Conservation (phyloP, 2,888 invertebrate genomes). For the Alloscopus bannaensis region DNA sequence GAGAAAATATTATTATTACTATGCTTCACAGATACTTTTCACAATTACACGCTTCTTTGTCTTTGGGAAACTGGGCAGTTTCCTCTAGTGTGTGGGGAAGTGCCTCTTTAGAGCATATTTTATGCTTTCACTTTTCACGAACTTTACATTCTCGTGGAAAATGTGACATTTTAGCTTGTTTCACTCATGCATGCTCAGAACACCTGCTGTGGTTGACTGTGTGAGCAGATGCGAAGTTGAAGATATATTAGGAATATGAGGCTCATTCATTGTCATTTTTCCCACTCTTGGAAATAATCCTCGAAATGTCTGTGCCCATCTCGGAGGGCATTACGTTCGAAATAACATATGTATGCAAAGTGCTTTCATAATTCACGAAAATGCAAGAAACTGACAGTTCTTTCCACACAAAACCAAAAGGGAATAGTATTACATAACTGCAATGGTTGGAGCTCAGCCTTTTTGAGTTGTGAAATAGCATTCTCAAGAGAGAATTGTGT, state of each 20-base stretch:
- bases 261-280: neutral
- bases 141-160: neutral
- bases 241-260: too few relatives aligned
- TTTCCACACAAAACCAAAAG: neutral
- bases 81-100: too few relatives aligned
- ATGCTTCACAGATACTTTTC: too few relatives aligned
- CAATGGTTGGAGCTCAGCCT: conserved; percentile 19
- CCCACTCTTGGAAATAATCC: neutral
- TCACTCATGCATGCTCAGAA: neutral
- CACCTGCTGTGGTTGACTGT: neutral
- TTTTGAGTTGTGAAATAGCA: too few relatives aligned
- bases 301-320: neutral
- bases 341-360: neutral
- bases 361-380: neutral
- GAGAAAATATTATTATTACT: too few relatives aligned
- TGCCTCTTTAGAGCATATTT: too few relatives aligned
- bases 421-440: neutral
- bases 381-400: neutral
- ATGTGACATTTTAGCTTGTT: neutral
- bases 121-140: too few relatives aligned
- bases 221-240: too few relatives aligned
- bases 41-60: too few relatives aligned
- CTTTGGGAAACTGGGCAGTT: too few relatives aligned
- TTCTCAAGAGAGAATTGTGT: too few relatives aligned
- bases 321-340: neutral